Conservation (phyloP, 2,113 vertebrate species). For the Barbus barbus region DNA sequence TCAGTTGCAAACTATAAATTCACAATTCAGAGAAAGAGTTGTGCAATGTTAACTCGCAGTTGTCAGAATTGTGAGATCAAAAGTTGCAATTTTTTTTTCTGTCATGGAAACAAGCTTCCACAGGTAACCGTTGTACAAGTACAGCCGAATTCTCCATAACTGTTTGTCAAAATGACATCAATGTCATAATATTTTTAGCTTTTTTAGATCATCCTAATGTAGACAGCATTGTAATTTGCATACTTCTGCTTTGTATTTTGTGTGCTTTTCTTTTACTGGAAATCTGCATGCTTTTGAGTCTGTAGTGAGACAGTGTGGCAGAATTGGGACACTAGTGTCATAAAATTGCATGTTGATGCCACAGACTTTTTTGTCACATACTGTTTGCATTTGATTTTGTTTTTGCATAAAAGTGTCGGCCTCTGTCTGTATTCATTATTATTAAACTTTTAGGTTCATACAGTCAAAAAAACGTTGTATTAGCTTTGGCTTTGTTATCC, state of each 20-base stretch:
- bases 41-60: no score
- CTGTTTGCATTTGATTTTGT: not conserved
- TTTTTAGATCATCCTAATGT: no score
- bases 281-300: not conserved
- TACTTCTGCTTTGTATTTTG: no score
- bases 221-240: not conserved
- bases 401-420: not conserved
- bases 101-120: no score
- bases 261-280: not conserved
- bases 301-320: not conserved
- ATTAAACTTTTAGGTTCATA: not conserved
- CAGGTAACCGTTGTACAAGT: no score
- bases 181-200: no score
- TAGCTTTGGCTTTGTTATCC: not conserved
- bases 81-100: no score
- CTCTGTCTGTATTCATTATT: not conserved
- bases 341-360: not conserved
- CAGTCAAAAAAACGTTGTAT: not conserved
- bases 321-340: constrained; percentile 1
- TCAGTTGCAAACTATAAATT: no score
- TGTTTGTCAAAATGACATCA: no score
- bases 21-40: no score
- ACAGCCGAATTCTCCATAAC: no score
- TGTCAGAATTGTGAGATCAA: no score
- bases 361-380: not conserved